Base-by-base conservation (phyloP, 2,113 vertebrate species). In the Climacteris rufus region DNA sequence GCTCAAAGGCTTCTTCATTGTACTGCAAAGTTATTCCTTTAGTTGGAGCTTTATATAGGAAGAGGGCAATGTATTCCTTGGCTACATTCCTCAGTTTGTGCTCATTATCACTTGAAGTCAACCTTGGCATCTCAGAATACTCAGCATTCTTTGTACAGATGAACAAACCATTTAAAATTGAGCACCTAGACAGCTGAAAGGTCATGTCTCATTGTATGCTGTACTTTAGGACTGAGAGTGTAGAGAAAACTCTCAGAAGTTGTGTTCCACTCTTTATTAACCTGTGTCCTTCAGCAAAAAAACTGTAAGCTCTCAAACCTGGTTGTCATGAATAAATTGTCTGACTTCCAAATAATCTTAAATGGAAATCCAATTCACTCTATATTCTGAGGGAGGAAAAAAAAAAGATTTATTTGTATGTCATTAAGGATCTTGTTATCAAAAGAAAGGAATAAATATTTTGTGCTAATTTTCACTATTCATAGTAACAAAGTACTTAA, bases 101-200 rank as follows among this genome's bases (percentile, higher is more conserved):
- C 57, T 96, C 72, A 83, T 89, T 97, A 80, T 91, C 93, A 89
- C 50, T 60, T 93, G 80, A 89, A 96, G 87, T 65, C 83, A 13
- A 60, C 44, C 69, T 96, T 88, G 25, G 37, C 81, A 77, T 87
- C 83, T 93, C 77, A 72, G 90, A 94, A 96, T 93, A 89, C 78
- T 95, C 71, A 45, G 76, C 88, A 93, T 93, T 94, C 91, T 94
- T 97, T 90, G 45, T 78, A 78, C 61, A 94, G 76, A 95, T 93
- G 93, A 97, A 97, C 90, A 95, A 96, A 96, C 79, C 79, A 93
- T 95, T 97, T 98, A 96, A 97, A 96, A 96, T 45, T n/a, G 85
- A 81, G 64, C 83, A 93, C 28, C 76, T 80, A 89, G 82, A 13
- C 72, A 83, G 72, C 66, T 95, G 91, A 98, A 97, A 97, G 89